phyloP scores from a whole-genome alignment of 2,797 vertebrate species.

The Chlorospingus flavigularis region DNA sequence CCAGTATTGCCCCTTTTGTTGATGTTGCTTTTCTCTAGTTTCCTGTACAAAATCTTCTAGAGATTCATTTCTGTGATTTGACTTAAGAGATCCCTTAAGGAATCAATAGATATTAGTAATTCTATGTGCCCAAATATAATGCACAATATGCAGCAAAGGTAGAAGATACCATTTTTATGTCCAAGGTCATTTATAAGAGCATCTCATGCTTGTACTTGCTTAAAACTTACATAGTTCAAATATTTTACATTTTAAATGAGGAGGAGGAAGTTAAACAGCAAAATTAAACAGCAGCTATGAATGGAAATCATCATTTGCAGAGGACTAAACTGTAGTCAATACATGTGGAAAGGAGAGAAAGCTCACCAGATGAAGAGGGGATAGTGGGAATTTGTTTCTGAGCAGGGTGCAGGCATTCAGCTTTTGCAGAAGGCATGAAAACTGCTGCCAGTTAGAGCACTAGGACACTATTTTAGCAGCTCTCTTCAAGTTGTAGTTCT shows the following conservation, averaged over 20 bases:
- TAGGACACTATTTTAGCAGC: neutral
- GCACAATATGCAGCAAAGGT: neutral
- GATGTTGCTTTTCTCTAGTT: neutral
- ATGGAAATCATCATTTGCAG: neutral
- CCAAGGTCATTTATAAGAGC: neutral
- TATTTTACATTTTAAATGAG: neutral
- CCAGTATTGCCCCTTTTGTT: neutral
- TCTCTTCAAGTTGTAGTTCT: neutral
- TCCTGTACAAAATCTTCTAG: neutral
- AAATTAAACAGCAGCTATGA: neutral
- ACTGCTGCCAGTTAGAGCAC: neutral
- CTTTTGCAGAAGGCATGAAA: neutral
- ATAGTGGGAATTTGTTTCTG: neutral
- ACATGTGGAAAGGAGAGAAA: neutral
- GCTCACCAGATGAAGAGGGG: fast-evolving
- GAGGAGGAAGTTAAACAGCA: neutral
- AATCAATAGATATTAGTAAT: neutral
- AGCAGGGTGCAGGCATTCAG: neutral
- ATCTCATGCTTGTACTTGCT: neutral
- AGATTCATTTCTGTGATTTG: neutral
- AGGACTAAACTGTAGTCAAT: neutral
- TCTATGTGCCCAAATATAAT: neutral
- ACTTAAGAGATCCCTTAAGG: neutral
- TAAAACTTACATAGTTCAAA: neutral
- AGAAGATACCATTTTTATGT: neutral